These are phyloP conservation scores for Laupala kohalensis DNA, from an alignment of 1,140 invertebrate genomes.

Conservation along the genomic window DNA sequence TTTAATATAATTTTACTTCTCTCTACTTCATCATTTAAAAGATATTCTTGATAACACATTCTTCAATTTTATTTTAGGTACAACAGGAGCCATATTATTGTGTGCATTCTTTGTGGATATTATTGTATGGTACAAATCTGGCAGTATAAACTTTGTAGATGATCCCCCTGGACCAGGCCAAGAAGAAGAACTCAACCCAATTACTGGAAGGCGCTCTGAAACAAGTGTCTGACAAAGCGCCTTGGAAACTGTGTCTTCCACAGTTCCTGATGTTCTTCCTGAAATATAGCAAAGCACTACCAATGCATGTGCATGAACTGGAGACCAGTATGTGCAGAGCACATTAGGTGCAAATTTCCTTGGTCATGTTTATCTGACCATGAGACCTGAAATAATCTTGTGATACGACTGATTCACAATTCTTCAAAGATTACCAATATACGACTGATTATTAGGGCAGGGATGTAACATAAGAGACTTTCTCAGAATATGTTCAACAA, in stretches of 20 bases:
- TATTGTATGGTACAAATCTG: slow-evolving; percentile 69
- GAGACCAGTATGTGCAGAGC: too few relatives aligned
- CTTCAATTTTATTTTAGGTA: slow-evolving; percentile 37
- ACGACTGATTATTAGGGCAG: not conserved
- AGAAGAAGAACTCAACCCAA: slow-evolving; percentile 18
- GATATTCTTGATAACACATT: not conserved
- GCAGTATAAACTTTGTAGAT: slow-evolving; percentile 55
- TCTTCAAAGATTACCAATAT: not conserved
- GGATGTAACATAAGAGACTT: not conserved
- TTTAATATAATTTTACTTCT: too few relatives aligned
- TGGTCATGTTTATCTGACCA: not conserved
- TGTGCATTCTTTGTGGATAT: slow-evolving; percentile 69
- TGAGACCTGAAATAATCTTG: not conserved
- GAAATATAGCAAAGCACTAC: not conserved
- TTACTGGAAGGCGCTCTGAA: slow-evolving; percentile 8
- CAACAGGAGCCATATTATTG: slow-evolving; percentile 66
- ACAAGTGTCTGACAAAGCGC: slow-evolving; percentile 11
- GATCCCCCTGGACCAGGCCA: slow-evolving; percentile 31
- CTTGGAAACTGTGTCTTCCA: not conserved
- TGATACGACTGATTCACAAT: not conserved
- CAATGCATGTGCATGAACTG: not conserved
- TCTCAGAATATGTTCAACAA: not conserved
- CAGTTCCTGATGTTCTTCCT: not conserved
- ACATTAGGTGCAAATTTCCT: not conserved
- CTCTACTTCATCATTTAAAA: too few relatives aligned